These are phyloP conservation scores for human DNA, from an alignment of 2,113 vertebrate species.

Conservation along the genomic window GRCh38 chr6:129036001-129036500, in stretches of 20 bases:
- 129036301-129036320: not conserved
- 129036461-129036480: not conserved
- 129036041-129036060: too few relatives aligned
- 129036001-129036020: too few relatives aligned
- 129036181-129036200: too few relatives aligned
- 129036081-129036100: too few relatives aligned
- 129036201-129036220: too few relatives aligned
- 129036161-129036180: too few relatives aligned
- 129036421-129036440: not conserved
- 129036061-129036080: too few relatives aligned
- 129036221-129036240: too few relatives aligned
- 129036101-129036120: too few relatives aligned
- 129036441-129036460: not conserved
- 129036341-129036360: not conserved
- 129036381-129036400: not conserved
- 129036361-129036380: not conserved
- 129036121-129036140: too few relatives aligned
- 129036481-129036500: not conserved
- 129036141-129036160: too few relatives aligned
- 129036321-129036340: not conserved
- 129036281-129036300: not conserved
- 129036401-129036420: not conserved
- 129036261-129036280: not conserved
- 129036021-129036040: too few relatives aligned
- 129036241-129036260: not conserved